phyloP scores from a whole-genome alignment of 2,888 invertebrate genomes.

The Congeria kusceri region DNA sequence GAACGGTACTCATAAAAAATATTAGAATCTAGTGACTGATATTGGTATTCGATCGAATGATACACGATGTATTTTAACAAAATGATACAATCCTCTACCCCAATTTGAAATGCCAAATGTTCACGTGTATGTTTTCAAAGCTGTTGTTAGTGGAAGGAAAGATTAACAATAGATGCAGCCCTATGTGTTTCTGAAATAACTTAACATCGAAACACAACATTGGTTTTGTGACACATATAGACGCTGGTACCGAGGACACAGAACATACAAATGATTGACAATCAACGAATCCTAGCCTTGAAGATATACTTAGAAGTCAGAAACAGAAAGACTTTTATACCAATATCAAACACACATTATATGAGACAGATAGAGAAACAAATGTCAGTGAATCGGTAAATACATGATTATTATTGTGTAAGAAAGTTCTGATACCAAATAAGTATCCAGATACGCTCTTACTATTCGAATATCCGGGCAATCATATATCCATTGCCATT shows the following conservation, averaged over 20 bases:
- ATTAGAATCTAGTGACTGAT: constrained; percentile 27
- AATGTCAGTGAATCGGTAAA: no score
- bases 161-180: constrained; percentile 2
- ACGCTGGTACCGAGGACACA: not conserved
- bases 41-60: constrained; percentile 20
- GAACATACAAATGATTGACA: constrained; percentile 18
- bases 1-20: constrained; percentile 7
- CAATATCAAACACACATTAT: constrained; percentile 42
- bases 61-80: no score
- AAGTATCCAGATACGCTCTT: no score
- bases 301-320: constrained; percentile 17
- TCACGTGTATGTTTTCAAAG: not conserved
- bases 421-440: no score
- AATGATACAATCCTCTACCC: no score
- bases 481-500: no score
- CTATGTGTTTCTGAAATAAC: not conserved
- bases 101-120: not conserved
- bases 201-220: not conserved
- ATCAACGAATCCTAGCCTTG: constrained; percentile 6
- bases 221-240: constrained; percentile 1
- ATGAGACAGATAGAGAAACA: no score
- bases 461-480: no score
- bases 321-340: constrained; percentile 29
- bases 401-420: no score
- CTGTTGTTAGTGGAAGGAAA: not conserved